These are phyloP conservation scores for Yponomeuta evonymella DNA, from an alignment of 2,888 invertebrate species.

Conservation along the genomic window DNA sequence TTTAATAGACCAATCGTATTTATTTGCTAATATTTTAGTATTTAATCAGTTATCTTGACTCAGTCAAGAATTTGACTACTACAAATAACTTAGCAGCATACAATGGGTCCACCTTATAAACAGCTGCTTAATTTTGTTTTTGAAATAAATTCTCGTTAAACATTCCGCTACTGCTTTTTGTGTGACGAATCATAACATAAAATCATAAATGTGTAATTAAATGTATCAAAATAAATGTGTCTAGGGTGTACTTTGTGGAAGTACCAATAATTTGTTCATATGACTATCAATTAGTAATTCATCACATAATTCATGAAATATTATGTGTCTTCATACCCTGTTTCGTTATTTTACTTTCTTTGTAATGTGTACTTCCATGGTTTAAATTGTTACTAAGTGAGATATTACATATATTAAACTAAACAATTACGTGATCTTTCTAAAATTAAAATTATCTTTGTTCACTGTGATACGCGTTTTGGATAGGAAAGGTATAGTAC, in stretches of 20 bases:
- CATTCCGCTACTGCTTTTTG: constrained; percentile 44
- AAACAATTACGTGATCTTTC: not conserved
- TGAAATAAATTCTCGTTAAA: constrained; percentile 23
- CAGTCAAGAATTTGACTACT: not conserved
- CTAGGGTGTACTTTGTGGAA: not conserved
- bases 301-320: not conserved
- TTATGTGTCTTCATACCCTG: not conserved
- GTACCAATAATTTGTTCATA: not conserved
- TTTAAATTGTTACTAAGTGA: not conserved
- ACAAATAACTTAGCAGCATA: too few species aligned
- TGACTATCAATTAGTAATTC: too few species aligned
- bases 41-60: not conserved
- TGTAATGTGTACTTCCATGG: not conserved
- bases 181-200: constrained; percentile 30
- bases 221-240: not conserved
- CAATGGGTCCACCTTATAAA: not conserved
- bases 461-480: constrained; percentile 5
- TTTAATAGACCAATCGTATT: too few species aligned
- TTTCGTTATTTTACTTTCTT: not conserved
- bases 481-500: not conserved
- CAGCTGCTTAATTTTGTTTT: not conserved
- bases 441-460: not conserved
- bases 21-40: too few species aligned
- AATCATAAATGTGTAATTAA: not conserved
- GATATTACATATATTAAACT: not conserved